Conservation (phyloP, 2,113 vertebrate species). For the Xiphias gladius region DNA sequence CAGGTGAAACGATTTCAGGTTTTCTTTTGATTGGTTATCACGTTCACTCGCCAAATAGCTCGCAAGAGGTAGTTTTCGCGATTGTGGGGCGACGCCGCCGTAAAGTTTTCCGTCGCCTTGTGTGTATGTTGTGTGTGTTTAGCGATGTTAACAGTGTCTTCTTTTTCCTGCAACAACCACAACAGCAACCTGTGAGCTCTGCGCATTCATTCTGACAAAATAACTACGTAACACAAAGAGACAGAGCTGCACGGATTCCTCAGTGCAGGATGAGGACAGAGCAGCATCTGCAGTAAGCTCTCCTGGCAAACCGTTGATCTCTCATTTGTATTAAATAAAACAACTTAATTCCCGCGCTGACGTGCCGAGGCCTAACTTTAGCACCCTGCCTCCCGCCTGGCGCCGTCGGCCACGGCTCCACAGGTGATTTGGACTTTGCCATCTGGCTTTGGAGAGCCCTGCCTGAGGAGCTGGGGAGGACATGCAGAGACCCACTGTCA, state of each 20-base stretch:
- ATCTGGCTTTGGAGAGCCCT: slow-evolving; percentile 38
- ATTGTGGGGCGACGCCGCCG: too few relatives aligned
- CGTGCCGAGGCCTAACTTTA: slow-evolving; percentile 27
- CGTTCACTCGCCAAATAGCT: too few relatives aligned
- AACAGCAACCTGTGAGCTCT: neutral
- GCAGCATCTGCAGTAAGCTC: slow-evolving; percentile 21
- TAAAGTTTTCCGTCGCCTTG: too few relatives aligned
- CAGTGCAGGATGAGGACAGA: slow-evolving; percentile 21
- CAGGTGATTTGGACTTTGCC: slow-evolving; percentile 53
- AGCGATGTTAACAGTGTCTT: too few relatives aligned
- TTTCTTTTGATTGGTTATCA: too few relatives aligned
- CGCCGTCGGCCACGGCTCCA: neutral
- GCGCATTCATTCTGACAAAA: neutral
- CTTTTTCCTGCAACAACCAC: neutral
- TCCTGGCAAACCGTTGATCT: slow-evolving; percentile 36
- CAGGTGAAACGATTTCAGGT: too few relatives aligned
- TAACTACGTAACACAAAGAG: neutral
- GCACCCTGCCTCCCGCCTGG: slow-evolving; percentile 21
- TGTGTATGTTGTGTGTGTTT: too few relatives aligned
- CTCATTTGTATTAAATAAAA: slow-evolving; percentile 43
- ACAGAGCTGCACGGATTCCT: neutral
- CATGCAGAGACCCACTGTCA: slow-evolving; percentile 13
- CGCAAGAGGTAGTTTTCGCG: too few relatives aligned
- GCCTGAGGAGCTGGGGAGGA: slow-evolving; percentile 4
- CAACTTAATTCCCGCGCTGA: slow-evolving; percentile 50